Percentiles rank a stretch among this genome's conserved stretches.
These are phyloP conservation scores for Suncus etruscus DNA, from an alignment of 2,113 vertebrate species.

Conservation along the genomic window DNA sequence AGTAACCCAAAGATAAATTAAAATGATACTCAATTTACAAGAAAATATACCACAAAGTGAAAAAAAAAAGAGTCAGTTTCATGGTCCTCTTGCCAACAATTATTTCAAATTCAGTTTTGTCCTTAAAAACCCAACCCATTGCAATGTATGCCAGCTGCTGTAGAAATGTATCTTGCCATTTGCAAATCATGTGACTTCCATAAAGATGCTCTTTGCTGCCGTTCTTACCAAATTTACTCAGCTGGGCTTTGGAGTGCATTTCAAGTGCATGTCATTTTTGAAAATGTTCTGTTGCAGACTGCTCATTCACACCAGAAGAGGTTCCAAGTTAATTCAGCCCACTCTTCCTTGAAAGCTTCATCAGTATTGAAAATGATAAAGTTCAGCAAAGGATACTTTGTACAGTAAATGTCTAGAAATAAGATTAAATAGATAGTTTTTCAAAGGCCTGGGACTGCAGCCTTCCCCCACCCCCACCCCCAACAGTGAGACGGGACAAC, in stretches of 20 bases:
- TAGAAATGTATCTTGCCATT: conserved; percentile 59
- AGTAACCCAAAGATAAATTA: conserved; percentile 73
- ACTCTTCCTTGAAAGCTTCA: conserved; percentile 68
- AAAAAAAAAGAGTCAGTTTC: conserved; percentile 65
- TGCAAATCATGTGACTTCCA: conserved; percentile 27
- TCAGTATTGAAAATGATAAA: conserved; percentile 60
- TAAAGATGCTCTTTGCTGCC: conserved; percentile 53
- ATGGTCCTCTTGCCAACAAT: conserved; percentile 67
- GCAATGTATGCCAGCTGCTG: conserved; percentile 47
- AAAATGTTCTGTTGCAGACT: conserved; percentile 47
- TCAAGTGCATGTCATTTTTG: conserved; percentile 73
- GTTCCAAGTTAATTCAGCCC: conserved; percentile 58
- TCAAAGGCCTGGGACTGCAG: neutral
- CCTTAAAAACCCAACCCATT: conserved; percentile 69
- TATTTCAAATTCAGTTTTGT: conserved; percentile 78
- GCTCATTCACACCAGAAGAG: conserved; percentile 62
- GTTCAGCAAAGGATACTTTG: conserved; percentile 57
- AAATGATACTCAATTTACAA: conserved; percentile 58
- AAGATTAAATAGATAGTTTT: neutral
- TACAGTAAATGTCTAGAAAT: conserved; percentile 57
- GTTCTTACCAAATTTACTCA: conserved; percentile 64
- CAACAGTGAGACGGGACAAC: conserved; percentile 7
- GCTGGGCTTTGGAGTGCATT: conserved; percentile 57
- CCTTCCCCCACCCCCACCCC: conserved; percentile 8
- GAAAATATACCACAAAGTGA: conserved; percentile 64